Evolutionary conservation across 2,797 vertebrate genomes (phyloP).

Genomic region (Peromyscus melanophrys): DNA sequence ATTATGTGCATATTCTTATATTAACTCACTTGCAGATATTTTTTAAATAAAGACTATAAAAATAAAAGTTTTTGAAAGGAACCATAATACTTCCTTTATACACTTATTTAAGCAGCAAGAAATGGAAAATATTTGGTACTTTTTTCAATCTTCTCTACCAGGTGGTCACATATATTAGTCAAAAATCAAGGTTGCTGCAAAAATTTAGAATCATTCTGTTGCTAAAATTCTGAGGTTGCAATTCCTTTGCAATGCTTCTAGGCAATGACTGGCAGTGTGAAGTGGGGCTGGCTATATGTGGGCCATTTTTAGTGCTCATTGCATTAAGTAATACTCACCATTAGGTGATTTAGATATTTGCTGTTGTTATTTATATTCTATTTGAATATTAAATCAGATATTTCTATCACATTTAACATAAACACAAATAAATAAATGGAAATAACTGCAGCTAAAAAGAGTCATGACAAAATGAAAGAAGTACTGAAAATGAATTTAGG

Average conservation of each 20-base stretch:
- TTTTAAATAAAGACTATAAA: neutral
- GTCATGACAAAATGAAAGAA: neutral
- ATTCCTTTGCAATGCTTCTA: neutral
- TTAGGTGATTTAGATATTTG: neutral
- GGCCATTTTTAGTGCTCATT: neutral
- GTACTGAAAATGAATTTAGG: neutral
- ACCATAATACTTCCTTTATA: neutral
- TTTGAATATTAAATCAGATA: neutral
- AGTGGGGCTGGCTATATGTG: neutral
- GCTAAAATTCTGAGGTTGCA: neutral
- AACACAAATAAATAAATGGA: neutral
- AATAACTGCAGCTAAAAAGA: neutral
- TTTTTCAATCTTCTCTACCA: neutral
- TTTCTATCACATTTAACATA: neutral
- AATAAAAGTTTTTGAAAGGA: neutral
- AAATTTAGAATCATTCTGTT: neutral
- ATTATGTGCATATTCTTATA: neutral
- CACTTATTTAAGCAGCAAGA: neutral
- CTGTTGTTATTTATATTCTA: neutral
- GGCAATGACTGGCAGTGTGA: neutral
- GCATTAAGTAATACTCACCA: neutral
- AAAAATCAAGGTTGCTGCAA: neutral
- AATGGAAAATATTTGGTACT: neutral
- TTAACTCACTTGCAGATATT: neutral
- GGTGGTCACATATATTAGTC: neutral